phyloP scores from a whole-genome alignment of 2,113 vertebrate species.

The Clarias magur region DNA sequence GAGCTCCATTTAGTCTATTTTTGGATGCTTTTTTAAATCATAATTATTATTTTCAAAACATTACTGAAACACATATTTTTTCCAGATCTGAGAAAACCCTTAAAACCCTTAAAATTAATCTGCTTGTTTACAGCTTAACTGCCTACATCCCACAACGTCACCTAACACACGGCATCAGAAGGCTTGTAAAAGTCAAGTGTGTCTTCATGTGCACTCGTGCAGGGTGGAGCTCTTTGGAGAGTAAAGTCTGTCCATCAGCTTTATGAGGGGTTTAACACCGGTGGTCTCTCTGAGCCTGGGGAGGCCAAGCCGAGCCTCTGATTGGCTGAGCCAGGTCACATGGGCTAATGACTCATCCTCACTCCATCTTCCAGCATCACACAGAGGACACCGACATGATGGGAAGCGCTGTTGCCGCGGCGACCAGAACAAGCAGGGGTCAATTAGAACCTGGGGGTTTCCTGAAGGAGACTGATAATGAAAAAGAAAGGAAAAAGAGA shows the following conservation, averaged over 20 bases:
- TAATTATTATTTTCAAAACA: background rate
- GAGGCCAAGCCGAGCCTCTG: constrained; percentile 29
- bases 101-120: background rate
- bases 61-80: background rate
- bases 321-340: constrained; percentile 57
- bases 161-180: background rate
- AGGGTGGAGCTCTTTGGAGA: background rate
- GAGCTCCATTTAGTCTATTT: background rate
- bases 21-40: background rate
- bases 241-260: constrained; percentile 3
- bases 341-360: constrained; percentile 61
- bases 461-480: background rate
- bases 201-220: background rate
- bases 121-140: background rate
- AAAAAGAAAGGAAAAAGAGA: background rate
- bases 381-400: constrained; percentile 63
- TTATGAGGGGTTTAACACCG: constrained; percentile 8
- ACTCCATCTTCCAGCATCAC: constrained; percentile 63
- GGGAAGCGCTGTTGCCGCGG: constrained; percentile 70
- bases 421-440: constrained; percentile 53
- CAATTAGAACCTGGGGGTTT: constrained; percentile 30
- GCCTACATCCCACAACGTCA: background rate
- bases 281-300: background rate
- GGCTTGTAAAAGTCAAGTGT: background rate
- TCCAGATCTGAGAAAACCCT: background rate